Base-by-base conservation (phyloP, 1,140 invertebrate genomes). In the Episyrphus balteatus region DNA sequence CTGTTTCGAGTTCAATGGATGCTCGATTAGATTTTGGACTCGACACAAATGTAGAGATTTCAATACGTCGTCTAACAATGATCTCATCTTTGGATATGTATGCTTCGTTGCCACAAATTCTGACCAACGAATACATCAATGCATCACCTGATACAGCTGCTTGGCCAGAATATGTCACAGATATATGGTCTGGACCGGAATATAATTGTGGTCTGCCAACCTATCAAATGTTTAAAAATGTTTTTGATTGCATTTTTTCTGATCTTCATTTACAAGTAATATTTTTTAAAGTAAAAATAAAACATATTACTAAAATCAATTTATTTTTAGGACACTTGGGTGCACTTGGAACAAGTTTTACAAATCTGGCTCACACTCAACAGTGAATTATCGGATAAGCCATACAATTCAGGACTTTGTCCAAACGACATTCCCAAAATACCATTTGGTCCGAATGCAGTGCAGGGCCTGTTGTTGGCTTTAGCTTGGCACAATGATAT, bases 331-430 rank as follows among this genome's bases (percentile, higher is more conserved):
- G 66, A 73, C 58, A 72, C 75, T 41, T 75, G 73, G 57, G 78
- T 78, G 18, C 82, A 83, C 60, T 73, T 90, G 58, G 87, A 92
- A 66, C 77, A 86, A 54, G 77, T 89, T 36, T 69, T 92, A 6
- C 83, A 88, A 46, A 71, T 90, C 47, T 92, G 88, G 88, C 71
- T 91, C 36, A 88, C 84, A 2, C 65, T 91, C 38, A 90, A 88
- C 62, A 74, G 78, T 51, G 75, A 74, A 42, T 62, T 72, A 45
- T 62, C 68, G 5, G 68, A 75, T 45, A 69, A 68, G 36, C 56
- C 62, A 11, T 73, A 59, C 52, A 71, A 49, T 55, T 58, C 50
- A 21, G 57, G 59, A n/a, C 70, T 70, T 40, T 65, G 81, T 59
- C 74, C 84, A 7, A 75, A 76, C 6, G 70, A 82, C 44, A 74